These are phyloP conservation scores for Parus major DNA, from an alignment of 2,113 vertebrate genomes.

Conservation along the genomic window DNA sequence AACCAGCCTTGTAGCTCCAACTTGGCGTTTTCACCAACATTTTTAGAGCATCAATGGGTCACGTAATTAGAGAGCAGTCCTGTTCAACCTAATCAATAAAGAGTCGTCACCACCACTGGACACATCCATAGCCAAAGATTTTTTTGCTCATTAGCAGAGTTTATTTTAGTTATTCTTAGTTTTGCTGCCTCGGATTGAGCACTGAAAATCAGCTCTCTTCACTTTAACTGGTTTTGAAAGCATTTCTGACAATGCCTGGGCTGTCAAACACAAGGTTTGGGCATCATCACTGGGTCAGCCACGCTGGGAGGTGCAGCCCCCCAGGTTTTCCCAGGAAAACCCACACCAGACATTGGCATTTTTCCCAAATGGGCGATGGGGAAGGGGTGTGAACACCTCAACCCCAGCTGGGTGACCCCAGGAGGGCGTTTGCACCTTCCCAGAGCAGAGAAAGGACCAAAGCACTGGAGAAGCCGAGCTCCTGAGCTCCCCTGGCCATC, in stretches of 20 bases:
- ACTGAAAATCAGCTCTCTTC: neutral
- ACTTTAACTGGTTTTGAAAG: neutral
- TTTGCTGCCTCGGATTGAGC: neutral
- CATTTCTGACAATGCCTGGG: neutral
- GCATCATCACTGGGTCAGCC: accelerated
- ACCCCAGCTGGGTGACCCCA: neutral
- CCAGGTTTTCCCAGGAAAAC: neutral
- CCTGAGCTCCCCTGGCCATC: neutral
- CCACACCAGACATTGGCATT: neutral
- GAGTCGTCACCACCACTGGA: neutral
- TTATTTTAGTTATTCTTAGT: slow-evolving; percentile 18
- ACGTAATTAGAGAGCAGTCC: slow-evolving; percentile 69
- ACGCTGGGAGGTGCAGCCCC: neutral
- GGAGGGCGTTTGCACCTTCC: neutral
- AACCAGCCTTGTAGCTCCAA: neutral
- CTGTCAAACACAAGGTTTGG: accelerated
- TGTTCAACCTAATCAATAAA: slow-evolving; percentile 71
- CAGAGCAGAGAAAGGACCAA: neutral
- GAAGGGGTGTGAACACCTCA: accelerated
- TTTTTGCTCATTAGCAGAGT: slow-evolving; percentile 51
- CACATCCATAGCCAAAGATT: neutral
- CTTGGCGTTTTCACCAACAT: neutral
- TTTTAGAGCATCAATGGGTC: slow-evolving; percentile 58
- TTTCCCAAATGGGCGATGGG: accelerated
- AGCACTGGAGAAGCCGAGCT: neutral